A percentile compares a stretch with the other conserved stretches of the same genome.
phyloP scores from a whole-genome alignment of 1,140 invertebrate genomes.

The Varroa destructor region DNA sequence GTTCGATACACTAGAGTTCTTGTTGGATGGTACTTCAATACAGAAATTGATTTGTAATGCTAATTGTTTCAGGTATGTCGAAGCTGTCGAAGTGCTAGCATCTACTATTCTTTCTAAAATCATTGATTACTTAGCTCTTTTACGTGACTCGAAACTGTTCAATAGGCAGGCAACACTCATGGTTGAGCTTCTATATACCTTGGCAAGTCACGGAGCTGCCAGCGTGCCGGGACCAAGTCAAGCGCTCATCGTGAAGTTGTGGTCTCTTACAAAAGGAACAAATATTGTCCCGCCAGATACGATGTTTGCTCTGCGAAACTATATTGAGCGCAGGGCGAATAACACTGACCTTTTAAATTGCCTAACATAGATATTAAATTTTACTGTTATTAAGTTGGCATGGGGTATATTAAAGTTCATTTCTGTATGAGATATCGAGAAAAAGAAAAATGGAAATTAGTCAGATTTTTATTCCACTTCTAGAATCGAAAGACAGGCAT shows the following conservation, averaged over 20 bases:
- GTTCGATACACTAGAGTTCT: not conserved
- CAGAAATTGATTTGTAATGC: too few relatives aligned
- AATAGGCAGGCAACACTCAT: slow-evolving; percentile 5
- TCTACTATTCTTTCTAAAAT: not conserved
- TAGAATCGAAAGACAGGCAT: too few relatives aligned
- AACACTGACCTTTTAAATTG: not conserved
- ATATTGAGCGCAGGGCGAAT: not conserved
- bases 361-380: too few relatives aligned
- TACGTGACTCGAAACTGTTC: slow-evolving; percentile 7
- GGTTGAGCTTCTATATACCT: slow-evolving; percentile 9
- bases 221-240: not conserved
- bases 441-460: too few relatives aligned
- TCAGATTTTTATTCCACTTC: too few relatives aligned
- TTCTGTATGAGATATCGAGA: too few relatives aligned
- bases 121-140: slow-evolving; percentile 6
- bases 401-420: too few relatives aligned
- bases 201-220: slow-evolving; percentile 2
- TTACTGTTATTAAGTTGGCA: too few relatives aligned
- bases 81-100: slow-evolving; percentile 1
- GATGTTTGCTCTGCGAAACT: not conserved
- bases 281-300: not conserved
- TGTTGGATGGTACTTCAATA: not conserved
- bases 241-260: slow-evolving; percentile 14
- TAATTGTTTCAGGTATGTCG: slow-evolving; percentile 6
- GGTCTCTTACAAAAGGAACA: not conserved